A percentile compares a stretch with the other conserved stretches of the same genome.
These are phyloP conservation scores for Ornithoptera alexandrae DNA, from an alignment of 2,888 invertebrate species.

Conservation along the genomic window DNA sequence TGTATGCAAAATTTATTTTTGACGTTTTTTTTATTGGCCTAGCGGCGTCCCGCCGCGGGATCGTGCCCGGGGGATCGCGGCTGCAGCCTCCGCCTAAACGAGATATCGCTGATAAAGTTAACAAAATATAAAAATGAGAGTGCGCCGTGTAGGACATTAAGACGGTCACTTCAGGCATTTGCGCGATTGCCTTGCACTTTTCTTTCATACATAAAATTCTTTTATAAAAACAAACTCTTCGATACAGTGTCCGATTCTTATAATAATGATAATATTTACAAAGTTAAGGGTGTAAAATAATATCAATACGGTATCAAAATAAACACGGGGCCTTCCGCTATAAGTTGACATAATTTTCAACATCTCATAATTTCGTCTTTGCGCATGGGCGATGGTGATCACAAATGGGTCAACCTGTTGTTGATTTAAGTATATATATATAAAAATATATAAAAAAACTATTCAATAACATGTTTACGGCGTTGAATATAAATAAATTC, in stretches of 20 bases:
- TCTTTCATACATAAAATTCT: background rate
- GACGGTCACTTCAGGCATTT: background rate
- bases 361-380: background rate
- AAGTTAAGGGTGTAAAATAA: background rate
- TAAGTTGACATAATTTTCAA: background rate
- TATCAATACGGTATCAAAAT: background rate
- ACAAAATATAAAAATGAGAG: conserved; percentile 22
- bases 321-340: background rate
- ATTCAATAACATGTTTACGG: too few relatives aligned
- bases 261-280: background rate
- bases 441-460: too few relatives aligned
- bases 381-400: too few relatives aligned
- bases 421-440: too few relatives aligned
- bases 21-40: conserved; percentile 28
- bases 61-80: conserved; percentile 24
- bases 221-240: background rate
- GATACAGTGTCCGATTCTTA: background rate
- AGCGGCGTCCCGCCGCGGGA: conserved; percentile 26
- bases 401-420: too few relatives aligned
- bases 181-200: background rate
- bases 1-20: conserved; percentile 29
- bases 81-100: conserved; percentile 22
- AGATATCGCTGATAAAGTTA: conserved; percentile 28
- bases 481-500: too few relatives aligned
- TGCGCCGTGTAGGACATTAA: conserved; percentile 8